These are phyloP conservation scores for Clunio marinus DNA, from an alignment of 2,888 invertebrate species.

Conservation along the genomic window DNA sequence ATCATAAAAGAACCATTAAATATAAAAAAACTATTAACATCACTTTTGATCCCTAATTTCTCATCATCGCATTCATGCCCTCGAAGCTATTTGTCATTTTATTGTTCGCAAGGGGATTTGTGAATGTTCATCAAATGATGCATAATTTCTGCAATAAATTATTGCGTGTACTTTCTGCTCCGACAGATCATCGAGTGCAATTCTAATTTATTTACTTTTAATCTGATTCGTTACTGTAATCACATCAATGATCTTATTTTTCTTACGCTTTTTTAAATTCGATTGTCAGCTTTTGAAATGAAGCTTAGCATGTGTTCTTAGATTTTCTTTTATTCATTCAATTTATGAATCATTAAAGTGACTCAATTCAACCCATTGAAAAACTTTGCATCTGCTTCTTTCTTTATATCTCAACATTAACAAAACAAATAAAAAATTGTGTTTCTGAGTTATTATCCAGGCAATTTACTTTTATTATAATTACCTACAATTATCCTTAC, in stretches of 20 bases:
- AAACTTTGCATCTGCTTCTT: slow-evolving; percentile 25
- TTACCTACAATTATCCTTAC: too few species aligned
- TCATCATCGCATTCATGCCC: not conserved
- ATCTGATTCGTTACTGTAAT: slow-evolving; percentile 35
- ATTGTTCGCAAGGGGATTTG: not conserved
- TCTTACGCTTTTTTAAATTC: not conserved
- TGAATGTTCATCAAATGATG: slow-evolving; percentile 24
- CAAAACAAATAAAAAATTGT: not conserved
- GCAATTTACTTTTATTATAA: slow-evolving; percentile 30
- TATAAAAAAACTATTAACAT: slow-evolving; percentile 39
- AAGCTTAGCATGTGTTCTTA: slow-evolving; percentile 37
- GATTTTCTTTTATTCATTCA: not conserved
- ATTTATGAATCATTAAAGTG: not conserved
- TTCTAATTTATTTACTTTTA: not conserved
- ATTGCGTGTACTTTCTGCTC: slow-evolving; percentile 30
- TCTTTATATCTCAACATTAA: slow-evolving; percentile 18
- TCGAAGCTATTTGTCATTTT: slow-evolving; percentile 26
- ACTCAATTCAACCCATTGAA: not conserved
- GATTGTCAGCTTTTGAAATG: not conserved
- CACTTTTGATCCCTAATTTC: slow-evolving; percentile 31
- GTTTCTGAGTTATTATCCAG: slow-evolving; percentile 16
- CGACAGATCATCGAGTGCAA: not conserved
- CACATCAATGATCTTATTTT: slow-evolving; percentile 27
- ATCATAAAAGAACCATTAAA: slow-evolving; percentile 25
- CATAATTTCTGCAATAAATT: too few species aligned